A percentile compares a stretch with the other conserved stretches of the same genome.
Conservation (phyloP, 2,797 vertebrate genomes). For the Pantherophis alleghaniensis region DNA sequence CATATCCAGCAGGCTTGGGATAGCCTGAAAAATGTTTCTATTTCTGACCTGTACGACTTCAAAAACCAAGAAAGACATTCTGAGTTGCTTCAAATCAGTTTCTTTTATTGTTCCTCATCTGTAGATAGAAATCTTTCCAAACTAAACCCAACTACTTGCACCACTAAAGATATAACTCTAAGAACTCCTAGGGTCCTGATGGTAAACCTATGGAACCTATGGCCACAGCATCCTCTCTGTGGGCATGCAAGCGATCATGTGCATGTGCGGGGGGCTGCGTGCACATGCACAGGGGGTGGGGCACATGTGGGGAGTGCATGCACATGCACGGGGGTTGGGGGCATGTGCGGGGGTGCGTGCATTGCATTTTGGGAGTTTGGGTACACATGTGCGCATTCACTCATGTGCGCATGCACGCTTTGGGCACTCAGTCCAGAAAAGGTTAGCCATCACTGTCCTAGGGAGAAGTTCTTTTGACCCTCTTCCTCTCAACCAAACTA, state of each 20-base stretch:
- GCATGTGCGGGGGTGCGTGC: no score
- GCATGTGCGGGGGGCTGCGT: no score
- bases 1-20: background rate
- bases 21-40: background rate
- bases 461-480: background rate
- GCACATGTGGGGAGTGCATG: no score
- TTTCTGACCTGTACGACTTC: background rate
- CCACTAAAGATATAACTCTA: background rate
- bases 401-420: accelerated
- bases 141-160: background rate
- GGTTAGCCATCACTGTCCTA: background rate
- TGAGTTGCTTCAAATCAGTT: background rate
- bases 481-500: background rate
- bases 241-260: no score
- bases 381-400: no score
- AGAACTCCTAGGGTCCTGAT: background rate
- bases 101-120: background rate
- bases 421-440: no score
- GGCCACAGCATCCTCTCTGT: no score
- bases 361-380: no score
- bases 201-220: no score
- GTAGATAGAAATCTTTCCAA: background rate
- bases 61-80: background rate
- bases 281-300: no score
- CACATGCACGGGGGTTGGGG: no score